Evolutionary conservation across 2,888 invertebrate genomes (phyloP), one percentile per base, ranked within the genome.

Genomic region (Meteorus colon): DNA sequence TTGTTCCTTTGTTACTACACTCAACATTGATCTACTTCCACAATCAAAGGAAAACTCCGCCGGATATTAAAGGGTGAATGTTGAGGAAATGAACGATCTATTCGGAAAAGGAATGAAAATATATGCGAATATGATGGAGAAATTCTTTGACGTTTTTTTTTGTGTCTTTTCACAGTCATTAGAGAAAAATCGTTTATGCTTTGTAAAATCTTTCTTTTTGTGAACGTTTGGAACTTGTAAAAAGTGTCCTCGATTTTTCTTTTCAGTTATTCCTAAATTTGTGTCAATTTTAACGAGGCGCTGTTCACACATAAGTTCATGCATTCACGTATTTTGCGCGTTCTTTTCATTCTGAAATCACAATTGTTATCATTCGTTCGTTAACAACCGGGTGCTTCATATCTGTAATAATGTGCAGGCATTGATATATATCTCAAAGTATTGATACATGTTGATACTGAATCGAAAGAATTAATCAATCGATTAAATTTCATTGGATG

Each of bases 281-380:
- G 70, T 75, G 62, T 62, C 68, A 70, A 51, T 70, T 75, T 75
- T 75, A 75, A 75, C 37, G 75, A 75, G 75, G 19, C 16, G 41
- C 63, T 14, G 55, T 51, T 41, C 51, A 65, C 62, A 29, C 19
- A 70, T 34, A 29, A 70, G 24, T 70, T 29, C 51, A 24, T 24
- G 1, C 24, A 24, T 24, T 24, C 10, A 41, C 62, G 29, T 69
- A 31, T 19, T 55, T 55, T 24, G 31, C 55, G 29, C 34, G n/a
- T 48, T 55, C 70, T 70, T 70, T 75, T n/a, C 41, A 70, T 62
- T 19, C 37, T 60, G 1, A 1, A 55, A 16, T 71, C 62, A 62
- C 27, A 27, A 62, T n/a, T 16, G 62, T 41, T 37, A 19, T 14
- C 4, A 29, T 3, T 19, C 34, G 8, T 68, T n/a, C 29, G n/a